Conservation (phyloP, 2,888 invertebrate species). For the Xylota sylvarum region DNA sequence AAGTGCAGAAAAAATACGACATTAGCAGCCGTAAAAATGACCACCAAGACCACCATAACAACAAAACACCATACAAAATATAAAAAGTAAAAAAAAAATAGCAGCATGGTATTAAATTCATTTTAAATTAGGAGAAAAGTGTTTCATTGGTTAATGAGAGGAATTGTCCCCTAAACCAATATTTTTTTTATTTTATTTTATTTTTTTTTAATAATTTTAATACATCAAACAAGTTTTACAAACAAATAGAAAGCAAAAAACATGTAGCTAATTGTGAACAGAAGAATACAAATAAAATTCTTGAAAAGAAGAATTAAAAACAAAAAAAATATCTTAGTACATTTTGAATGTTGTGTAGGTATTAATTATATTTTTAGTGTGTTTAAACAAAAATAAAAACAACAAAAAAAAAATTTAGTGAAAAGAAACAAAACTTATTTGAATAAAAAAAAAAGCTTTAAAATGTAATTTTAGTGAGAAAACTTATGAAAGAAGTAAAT, state of each 20-base stretch:
- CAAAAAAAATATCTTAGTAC: constrained; percentile 61
- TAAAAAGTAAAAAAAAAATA: constrained; percentile 20
- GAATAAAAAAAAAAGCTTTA: constrained; percentile 73
- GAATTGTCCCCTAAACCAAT: constrained; percentile 40
- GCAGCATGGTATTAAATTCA: constrained; percentile 35
- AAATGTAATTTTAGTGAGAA: constrained; percentile 73
- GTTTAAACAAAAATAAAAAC: constrained; percentile 46
- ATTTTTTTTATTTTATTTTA: constrained; percentile 31
- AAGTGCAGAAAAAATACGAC: constrained; percentile 28
- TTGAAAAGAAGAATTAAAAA: constrained; percentile 55
- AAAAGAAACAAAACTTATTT: constrained; percentile 54
- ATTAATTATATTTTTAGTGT: constrained; percentile 76
- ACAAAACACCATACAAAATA: constrained; percentile 62
- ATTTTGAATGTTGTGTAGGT: constrained; percentile 78
- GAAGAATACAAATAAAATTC: constrained; percentile 48
- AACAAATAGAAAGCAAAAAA: constrained; percentile 21
- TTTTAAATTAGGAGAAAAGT: constrained; percentile 38
- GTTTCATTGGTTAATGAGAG: constrained; percentile 34
- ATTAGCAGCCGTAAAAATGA: constrained; percentile 55
- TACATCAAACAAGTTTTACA: constrained; percentile 44
- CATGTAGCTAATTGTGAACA: constrained; percentile 70
- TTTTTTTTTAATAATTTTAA: constrained; percentile 36
- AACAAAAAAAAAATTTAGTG: constrained; percentile 45
- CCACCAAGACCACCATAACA: constrained; percentile 71
- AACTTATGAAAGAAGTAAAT: constrained; percentile 67